Percentiles rank a stretch among this genome's conserved stretches.
These are phyloP conservation scores for Ibycter americanus DNA, from an alignment of 2,797 vertebrate species.

Conservation along the genomic window DNA sequence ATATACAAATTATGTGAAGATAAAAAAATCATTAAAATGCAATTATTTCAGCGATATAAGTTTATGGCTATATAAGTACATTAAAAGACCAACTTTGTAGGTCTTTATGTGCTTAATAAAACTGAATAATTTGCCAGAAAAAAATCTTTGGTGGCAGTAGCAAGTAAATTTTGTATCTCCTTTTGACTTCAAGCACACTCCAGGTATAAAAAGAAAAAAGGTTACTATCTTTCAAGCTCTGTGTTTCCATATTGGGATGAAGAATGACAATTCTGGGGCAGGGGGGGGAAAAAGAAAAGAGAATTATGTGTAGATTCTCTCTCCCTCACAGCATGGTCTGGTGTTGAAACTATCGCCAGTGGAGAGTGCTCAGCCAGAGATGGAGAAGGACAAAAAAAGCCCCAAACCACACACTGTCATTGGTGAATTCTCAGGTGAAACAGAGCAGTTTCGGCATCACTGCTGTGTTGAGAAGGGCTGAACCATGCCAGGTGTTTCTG, in stretches of 20 bases:
- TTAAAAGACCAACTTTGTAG: conserved; percentile 59
- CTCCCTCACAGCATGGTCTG: neutral
- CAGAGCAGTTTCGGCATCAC: neutral
- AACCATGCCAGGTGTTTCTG: neutral
- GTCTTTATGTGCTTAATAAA: conserved; percentile 75
- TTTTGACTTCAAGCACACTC: neutral
- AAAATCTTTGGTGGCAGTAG: neutral
- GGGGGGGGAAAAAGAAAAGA: no score
- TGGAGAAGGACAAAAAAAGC: neutral
- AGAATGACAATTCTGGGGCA: neutral
- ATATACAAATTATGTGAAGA: conserved; percentile 68
- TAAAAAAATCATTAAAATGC: conserved; percentile 74
- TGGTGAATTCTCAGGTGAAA: neutral
- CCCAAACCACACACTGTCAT: neutral
- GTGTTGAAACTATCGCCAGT: neutral
- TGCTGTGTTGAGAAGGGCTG: neutral
- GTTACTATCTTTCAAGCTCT: neutral
- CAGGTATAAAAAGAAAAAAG: neutral
- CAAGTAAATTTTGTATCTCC: neutral
- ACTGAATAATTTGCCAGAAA: conserved; percentile 60
- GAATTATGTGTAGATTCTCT: neutral
- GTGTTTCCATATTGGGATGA: neutral
- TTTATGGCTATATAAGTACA: conserved; percentile 69
- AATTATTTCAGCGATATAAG: conserved; percentile 70
- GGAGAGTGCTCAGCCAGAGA: neutral